Conservation (phyloP, 1,140 invertebrate species). For the Pseudomyrmex concolor region DNA sequence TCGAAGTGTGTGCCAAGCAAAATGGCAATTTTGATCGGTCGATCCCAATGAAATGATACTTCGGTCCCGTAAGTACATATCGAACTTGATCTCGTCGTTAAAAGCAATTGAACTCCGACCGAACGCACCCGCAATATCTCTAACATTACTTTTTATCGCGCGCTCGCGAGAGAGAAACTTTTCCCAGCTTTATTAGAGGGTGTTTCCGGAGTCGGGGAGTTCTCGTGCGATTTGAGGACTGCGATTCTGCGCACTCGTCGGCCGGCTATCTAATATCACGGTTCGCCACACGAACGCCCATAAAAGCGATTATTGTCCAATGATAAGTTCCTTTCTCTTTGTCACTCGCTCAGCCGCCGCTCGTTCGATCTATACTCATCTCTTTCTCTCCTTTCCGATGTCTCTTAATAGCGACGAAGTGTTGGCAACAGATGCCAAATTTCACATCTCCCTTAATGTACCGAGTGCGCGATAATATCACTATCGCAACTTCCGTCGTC, state of each 20-base stretch:
- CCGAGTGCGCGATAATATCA: slow-evolving; percentile 43
- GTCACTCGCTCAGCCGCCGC: slow-evolving; percentile 19
- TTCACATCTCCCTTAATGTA: slow-evolving; percentile 61
- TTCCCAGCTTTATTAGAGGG: slow-evolving; percentile 68
- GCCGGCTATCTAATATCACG: slow-evolving; percentile 78
- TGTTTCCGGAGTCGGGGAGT: slow-evolving; percentile 53
- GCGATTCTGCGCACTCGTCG: slow-evolving; percentile 72
- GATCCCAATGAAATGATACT: slow-evolving; percentile 50
- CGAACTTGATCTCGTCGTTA: slow-evolving; percentile 51
- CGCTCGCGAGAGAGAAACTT: slow-evolving; percentile 59
- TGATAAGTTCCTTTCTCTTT: slow-evolving; percentile 77
- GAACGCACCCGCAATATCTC: slow-evolving; percentile 58
- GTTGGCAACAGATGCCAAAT: slow-evolving; percentile 76
- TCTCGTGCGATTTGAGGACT: slow-evolving; percentile 67
- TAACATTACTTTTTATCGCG: slow-evolving; percentile 61
- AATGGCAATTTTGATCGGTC: slow-evolving; percentile 40
- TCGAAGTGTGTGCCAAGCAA: slow-evolving; percentile 8
- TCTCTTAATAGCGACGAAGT: slow-evolving; percentile 72
- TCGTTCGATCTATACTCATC: slow-evolving; percentile 31
- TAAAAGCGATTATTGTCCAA: slow-evolving; percentile 82
- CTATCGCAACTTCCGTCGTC: slow-evolving; percentile 38
- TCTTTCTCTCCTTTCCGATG: slow-evolving; percentile 30
- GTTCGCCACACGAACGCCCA: slow-evolving; percentile 78
- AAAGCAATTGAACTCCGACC: slow-evolving; percentile 56
- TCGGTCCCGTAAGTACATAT: slow-evolving; percentile 51